Evolutionary conservation across 2,888 invertebrate species (phyloP), one percentile per base, ranked within the genome.

Genomic region (Macaria notata): DNA sequence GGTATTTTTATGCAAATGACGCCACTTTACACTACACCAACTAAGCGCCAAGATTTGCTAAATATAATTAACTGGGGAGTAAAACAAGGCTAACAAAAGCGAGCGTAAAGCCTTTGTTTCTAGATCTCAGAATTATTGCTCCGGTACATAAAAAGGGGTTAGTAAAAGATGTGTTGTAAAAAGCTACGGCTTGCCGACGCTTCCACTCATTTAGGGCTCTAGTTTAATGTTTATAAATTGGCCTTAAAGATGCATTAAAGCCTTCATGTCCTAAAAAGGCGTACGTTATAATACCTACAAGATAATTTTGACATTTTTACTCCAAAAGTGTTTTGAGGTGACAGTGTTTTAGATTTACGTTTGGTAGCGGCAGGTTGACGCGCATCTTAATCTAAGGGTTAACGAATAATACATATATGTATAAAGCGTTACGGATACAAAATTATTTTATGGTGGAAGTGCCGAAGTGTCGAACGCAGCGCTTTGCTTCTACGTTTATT

Each of bases 1-100:
- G 49, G 54, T 53, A 62, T 62, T 66, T 64, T 66, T 64, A 66
- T 66, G 66, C 59, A 64, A 66, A 64, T 60, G 53, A 30, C 51
- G 49, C 50, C 66, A 52, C 60, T 64, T 63, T 55, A 59, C 59
- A 62, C 60, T 59, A 55, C 48, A 60, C 61, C 59, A 54, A 61
- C 59, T 60, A 54, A 59, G 63, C 54, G 43, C 54, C 51, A 56
- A 62, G 44, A 56, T 56, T 56, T 56, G 47, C 49, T 19, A 52
- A 59, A 59, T 54, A 50, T 50, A 42, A 54, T 59, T 59, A 59
- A 54, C 58, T 58, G 0, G 9, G 33, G 38, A 45, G 45, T 46
- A 48, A 51, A 55, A 49, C 45, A 38, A n/a, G 30, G 30, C 42
- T 30, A 47, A 54, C 54, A 59, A 50, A 19, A 59, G 47, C 46